Base-by-base conservation (phyloP, 1,140 invertebrate genomes). In the Diorhabda sublineata region DNA sequence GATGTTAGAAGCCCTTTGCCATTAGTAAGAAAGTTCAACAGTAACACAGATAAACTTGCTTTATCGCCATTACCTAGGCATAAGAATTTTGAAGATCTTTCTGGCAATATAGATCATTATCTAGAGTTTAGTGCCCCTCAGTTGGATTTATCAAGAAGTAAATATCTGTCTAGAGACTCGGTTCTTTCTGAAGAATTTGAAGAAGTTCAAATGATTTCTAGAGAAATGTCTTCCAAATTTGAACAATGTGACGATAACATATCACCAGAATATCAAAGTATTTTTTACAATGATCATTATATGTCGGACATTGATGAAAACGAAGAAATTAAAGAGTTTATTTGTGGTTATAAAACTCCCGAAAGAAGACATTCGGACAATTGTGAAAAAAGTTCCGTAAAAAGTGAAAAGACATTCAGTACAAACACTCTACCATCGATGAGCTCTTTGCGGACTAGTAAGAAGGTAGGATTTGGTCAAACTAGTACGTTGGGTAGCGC, bases 281-380 rank as follows among this genome's bases (percentile, higher is more conserved):
- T 79, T 3, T 78, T 73, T 59, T 76, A 73, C 61, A 80, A 79
- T 58, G 79, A 80, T 57, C 78, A 80, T 65, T 80, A 79, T 71
- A 80, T 80, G 60, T 78, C 77, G 41, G 79, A 80, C 66, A 80
- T 80, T 61, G 79, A 80, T 62, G 79, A 80, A 72, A 79, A 80
- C 66, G 78, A 78, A 67, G 78, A 79, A 67, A 76, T 79, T 58
- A 79, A 78, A 68, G 64, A 79, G 59, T 79, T 79, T 68, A 69
- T 71, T 9, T 73, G 66, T 58, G 77, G 75, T 3, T 78, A 77
- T 57, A 72, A 74, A 59, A 69, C 69, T 11, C 75, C 71, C 6
- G 74, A 76, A 58, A 66, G 75, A 59, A 64, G 69, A 69, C 64
- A 72, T 58, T 74, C 73, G 6, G 73, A 74, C 44, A 65, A 74